Conservation (phyloP, 2,113 vertebrate species). For the Sciurus niger region DNA sequence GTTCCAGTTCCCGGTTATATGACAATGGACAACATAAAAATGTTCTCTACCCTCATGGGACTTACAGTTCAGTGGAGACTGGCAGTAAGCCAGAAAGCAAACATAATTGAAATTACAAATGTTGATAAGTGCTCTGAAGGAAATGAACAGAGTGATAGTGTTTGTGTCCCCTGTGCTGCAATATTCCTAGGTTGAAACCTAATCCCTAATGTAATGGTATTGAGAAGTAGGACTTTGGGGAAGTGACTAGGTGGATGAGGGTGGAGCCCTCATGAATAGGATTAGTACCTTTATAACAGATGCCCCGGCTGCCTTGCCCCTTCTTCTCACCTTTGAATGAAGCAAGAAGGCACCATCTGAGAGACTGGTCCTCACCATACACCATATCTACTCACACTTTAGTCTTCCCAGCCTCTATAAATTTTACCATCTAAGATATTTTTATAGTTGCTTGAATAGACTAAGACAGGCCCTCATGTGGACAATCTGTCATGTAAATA, state of each 20-base stretch:
- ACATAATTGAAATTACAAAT: conserved; percentile 4
- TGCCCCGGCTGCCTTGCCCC: neutral
- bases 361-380: neutral
- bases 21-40: neutral
- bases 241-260: neutral
- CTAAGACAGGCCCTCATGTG: neutral
- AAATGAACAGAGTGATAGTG: neutral
- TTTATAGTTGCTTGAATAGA: neutral
- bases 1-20: neutral
- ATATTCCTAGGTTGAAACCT: neutral
- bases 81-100: neutral
- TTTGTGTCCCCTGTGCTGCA: neutral
- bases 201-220: neutral
- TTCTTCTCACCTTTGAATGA: neutral
- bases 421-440: neutral
- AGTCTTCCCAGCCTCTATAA: neutral
- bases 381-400: neutral
- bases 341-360: neutral
- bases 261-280: neutral
- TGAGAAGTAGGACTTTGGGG: neutral
- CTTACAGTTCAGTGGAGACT: neutral
- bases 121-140: conserved; percentile 19
- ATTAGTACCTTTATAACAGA: neutral
- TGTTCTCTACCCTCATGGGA: neutral
- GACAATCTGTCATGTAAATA: neutral